Conservation (phyloP, 2,113 vertebrate species). For the Sisor rabdophorus region DNA sequence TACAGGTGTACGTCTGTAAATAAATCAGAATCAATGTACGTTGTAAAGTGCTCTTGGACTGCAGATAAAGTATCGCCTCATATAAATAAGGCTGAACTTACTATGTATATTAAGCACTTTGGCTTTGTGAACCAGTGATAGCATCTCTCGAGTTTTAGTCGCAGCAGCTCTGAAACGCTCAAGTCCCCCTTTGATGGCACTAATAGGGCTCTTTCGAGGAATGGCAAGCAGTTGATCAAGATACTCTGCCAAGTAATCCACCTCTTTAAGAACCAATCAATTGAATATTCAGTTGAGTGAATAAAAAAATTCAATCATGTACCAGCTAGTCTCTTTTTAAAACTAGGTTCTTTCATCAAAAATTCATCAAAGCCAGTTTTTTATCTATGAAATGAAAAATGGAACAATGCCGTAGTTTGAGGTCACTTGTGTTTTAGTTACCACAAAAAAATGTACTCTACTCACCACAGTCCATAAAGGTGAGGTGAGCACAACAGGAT, state of each 20-base stretch:
- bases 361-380: background rate
- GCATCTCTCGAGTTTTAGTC: slow-evolving; percentile 78
- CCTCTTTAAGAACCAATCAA: slow-evolving; percentile 59
- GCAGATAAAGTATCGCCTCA: background rate
- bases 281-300: background rate
- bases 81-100: slow-evolving; percentile 62
- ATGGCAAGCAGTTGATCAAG: slow-evolving; percentile 82
- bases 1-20: slow-evolving; percentile 85
- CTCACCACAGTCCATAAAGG: slow-evolving; percentile 94
- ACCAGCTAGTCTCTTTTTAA: background rate
- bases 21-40: background rate
- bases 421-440: background rate
- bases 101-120: slow-evolving; percentile 82
- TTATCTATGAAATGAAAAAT: background rate
- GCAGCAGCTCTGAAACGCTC: slow-evolving; percentile 77
- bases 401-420: background rate
- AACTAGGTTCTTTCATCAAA: background rate
- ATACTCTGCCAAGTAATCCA: slow-evolving; percentile 83
- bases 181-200: slow-evolving; percentile 64
- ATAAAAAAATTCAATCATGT: background rate
- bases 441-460: background rate
- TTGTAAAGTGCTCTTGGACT: background rate
- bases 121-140: slow-evolving; percentile 82
- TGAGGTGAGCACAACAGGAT: slow-evolving; percentile 88
- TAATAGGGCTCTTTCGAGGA: slow-evolving; percentile 62